Evolutionary conservation across 2,888 invertebrate genomes (phyloP), one percentile per base, ranked within the genome.

Genomic region (Cephus nigrinus): DNA sequence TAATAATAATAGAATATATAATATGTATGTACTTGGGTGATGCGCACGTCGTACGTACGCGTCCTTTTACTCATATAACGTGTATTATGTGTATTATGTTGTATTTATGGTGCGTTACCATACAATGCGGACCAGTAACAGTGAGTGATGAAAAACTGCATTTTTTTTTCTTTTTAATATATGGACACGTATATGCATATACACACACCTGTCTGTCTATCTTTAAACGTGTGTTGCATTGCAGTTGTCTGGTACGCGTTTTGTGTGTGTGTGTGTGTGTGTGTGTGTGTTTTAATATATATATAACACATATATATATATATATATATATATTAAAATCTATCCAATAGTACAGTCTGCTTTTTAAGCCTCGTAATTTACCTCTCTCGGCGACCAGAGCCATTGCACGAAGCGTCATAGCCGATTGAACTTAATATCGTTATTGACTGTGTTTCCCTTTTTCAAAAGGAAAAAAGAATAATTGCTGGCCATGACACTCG

Each of bases 311-410:
- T 34, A 36, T 31, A 74, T 69, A 82, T 75, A 77, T 34, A 69
- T 69, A 81, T 88, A 87, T 87, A 85, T 86, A 88, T 89, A 88
- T 90, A 89, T 90, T 89, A 89, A 89, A 89, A 88, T 90, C 89
- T 89, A 90, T 90, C 87, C 85, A 84, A 90, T 91, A 90, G 89
- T 90, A 90, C 90, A 91, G 90, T 90, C 90, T 90, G 91, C 90
- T 90, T 90, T 88, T 88, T 88, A 90, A 91, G 90, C 90, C 90
- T 90, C 91, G 88, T 90, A 87, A 86, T 86, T 86, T 84, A 86
- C 82, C 84, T 85, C 84, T 86, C 83, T 84, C 69, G 69, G 30
- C 32, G 69, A 69, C 69, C 31, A 69, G 15, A 40, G 40, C 32
- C 84, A 84, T 80, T 80, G 83, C 84, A 83, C 84, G 81, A 82